A percentile compares a stretch with the other conserved stretches of the same genome.
Evolutionary conservation across 1,140 invertebrate species (phyloP).

Genomic region (Bombyx mandarina): DNA sequence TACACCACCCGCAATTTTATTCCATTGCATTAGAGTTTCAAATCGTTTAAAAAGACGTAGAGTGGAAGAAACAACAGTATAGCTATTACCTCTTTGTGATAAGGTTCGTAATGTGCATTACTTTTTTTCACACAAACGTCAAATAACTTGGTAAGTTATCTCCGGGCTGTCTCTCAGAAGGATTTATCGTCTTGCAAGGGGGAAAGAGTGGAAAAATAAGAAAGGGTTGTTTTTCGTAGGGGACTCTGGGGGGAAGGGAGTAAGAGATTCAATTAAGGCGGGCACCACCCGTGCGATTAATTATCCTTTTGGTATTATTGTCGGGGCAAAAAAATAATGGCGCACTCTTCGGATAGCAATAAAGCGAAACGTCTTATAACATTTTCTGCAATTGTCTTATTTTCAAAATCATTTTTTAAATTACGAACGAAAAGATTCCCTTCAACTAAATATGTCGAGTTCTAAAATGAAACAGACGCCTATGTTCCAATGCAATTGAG

Average conservation of each 20-base stretch:
- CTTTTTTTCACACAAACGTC: constrained; percentile 5
- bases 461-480: background rate
- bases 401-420: background rate
- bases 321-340: constrained; percentile 34
- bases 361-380: background rate
- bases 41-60: no score
- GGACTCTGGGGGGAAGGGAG: constrained; percentile 36
- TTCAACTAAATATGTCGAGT: background rate
- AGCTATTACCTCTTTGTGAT: no score
- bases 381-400: background rate
- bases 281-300: constrained; percentile 49
- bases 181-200: constrained; percentile 65
- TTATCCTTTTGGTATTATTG: constrained; percentile 60
- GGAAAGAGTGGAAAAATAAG: constrained; percentile 61
- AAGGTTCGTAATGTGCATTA: background rate
- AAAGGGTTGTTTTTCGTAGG: constrained; percentile 67
- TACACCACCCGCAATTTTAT: background rate
- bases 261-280: constrained; percentile 62
- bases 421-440: background rate
- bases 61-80: no score
- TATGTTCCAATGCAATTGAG: no score
- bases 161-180: constrained; percentile 60
- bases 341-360: background rate
- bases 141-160: constrained; percentile 41
- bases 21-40: no score